Conservation (phyloP, 2,888 invertebrate species). For the Marronus borbonicus region DNA sequence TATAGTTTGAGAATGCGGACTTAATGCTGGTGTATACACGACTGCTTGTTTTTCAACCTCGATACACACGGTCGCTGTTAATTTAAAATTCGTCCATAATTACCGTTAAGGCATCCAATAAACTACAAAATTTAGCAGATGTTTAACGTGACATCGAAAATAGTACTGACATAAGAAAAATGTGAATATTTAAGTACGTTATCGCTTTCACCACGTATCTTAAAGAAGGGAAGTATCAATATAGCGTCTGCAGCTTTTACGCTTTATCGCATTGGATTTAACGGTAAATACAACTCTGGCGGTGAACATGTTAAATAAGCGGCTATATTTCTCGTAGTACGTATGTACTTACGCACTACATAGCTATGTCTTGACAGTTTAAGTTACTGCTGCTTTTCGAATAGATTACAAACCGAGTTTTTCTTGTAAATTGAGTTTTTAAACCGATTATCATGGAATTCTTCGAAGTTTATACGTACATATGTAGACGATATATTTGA, state of each 20-base stretch:
- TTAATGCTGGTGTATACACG: too few species aligned
- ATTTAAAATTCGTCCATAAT: too few species aligned
- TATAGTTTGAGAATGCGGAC: too few species aligned
- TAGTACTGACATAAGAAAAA: constrained; percentile 6
- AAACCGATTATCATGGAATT: constrained; percentile 10
- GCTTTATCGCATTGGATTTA: constrained; percentile 39
- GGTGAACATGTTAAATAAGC: constrained; percentile 28
- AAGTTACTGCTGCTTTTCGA: not conserved
- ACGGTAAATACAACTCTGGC: constrained; percentile 37
- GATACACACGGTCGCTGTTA: too few species aligned
- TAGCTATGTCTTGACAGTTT: not conserved
- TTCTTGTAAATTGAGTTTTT: constrained; percentile 14
- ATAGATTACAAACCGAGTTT: constrained; percentile 1
- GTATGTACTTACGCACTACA: constrained; percentile 17
- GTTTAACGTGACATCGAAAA: constrained; percentile 10
- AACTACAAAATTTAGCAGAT: constrained; percentile 8
- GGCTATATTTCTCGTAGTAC: constrained; percentile 6
- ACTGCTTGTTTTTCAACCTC: too few species aligned
- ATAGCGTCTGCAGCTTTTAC: constrained; percentile 8
- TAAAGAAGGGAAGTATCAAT: constrained; percentile 34
- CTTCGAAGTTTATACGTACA: not conserved
- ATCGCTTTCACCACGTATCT: constrained; percentile 35
- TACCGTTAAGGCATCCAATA: not conserved
- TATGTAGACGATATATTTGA: too few species aligned
- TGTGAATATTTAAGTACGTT: constrained; percentile 36